Conservation (phyloP, 2,797 vertebrate species). For the Sebastes cheni region DNA sequence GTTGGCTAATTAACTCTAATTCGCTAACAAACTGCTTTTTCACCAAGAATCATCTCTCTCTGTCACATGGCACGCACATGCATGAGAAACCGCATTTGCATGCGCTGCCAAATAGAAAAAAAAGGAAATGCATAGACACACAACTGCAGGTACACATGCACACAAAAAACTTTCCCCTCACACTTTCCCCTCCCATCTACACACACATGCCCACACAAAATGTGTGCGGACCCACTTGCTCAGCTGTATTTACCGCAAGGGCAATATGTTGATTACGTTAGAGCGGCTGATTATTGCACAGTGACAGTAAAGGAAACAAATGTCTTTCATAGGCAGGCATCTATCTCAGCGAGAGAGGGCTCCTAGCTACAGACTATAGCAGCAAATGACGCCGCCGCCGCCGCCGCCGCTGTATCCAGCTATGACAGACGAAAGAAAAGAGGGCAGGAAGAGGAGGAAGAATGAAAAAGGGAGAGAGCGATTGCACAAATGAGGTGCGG, state of each 20-base stretch:
- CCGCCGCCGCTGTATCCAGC: conserved; percentile 41
- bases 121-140: conserved; percentile 11
- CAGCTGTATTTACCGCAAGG: conserved; percentile 84
- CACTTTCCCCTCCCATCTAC: background rate
- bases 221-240: conserved; percentile 69
- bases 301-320: conserved; percentile 84
- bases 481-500: conserved; percentile 60
- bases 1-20: conserved; percentile 88
- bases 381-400: conserved; percentile 64
- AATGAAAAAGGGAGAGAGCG: conserved; percentile 36
- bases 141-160: conserved; percentile 43
- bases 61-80: conserved; percentile 69
- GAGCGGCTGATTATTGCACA: conserved; percentile 83
- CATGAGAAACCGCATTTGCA: conserved; percentile 38
- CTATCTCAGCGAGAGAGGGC: conserved; percentile 75
- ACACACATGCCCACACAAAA: conserved; percentile 53
- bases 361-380: conserved; percentile 72
- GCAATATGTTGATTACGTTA: conserved; percentile 85
- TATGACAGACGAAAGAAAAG: conserved; percentile 65
- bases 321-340: conserved; percentile 80
- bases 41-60: conserved; percentile 80
- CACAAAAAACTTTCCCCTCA: background rate
- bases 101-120: conserved; percentile 28
- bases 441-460: conserved; percentile 60
- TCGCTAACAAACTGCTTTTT: conserved; percentile 86